Percentiles rank a stretch among this genome's conserved stretches.
Evolutionary conservation across 2,888 invertebrate species (phyloP).

Genomic region (Ochlodes sylvanus): DNA sequence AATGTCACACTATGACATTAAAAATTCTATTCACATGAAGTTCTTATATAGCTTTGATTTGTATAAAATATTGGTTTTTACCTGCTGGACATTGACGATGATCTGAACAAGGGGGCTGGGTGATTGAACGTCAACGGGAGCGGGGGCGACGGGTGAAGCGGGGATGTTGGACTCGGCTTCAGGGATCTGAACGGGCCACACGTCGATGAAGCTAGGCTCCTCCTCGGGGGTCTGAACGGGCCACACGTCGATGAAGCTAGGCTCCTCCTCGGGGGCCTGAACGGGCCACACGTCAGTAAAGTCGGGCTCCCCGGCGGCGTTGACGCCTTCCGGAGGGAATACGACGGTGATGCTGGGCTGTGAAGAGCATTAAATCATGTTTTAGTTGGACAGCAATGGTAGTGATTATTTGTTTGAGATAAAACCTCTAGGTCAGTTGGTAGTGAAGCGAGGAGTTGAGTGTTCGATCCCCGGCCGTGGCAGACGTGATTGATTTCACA

Average conservation of each 20-base stretch:
- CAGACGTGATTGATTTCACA: no score
- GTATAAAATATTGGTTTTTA: slow-evolving; percentile 30
- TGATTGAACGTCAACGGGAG: slow-evolving; percentile 37
- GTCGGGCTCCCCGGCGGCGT: slow-evolving; percentile 37
- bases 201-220: neutral
- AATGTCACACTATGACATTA: no score
- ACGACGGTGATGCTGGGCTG: slow-evolving; percentile 45
- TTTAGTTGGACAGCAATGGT: no score
- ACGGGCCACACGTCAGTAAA: slow-evolving; percentile 12
- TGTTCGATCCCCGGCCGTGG: no score
- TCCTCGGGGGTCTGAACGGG: neutral
- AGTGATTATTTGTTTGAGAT: no score
- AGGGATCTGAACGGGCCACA: neutral
- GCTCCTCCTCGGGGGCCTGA: neutral
- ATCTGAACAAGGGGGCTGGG: slow-evolving; percentile 63
- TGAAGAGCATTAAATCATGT: neutral
- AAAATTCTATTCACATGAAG: no score
- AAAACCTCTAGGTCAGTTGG: no score
- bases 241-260: neutral
- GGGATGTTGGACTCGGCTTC: neutral
- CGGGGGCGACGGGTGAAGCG: slow-evolving; percentile 37
- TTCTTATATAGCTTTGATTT: no score
- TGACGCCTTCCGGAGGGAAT: slow-evolving; percentile 42
- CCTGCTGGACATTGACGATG: slow-evolving; percentile 57
- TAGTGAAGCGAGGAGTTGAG: no score